Evolutionary conservation across 1,140 invertebrate species (phyloP).

Genomic region (Scaptodrosophila lebanonensis): DNA sequence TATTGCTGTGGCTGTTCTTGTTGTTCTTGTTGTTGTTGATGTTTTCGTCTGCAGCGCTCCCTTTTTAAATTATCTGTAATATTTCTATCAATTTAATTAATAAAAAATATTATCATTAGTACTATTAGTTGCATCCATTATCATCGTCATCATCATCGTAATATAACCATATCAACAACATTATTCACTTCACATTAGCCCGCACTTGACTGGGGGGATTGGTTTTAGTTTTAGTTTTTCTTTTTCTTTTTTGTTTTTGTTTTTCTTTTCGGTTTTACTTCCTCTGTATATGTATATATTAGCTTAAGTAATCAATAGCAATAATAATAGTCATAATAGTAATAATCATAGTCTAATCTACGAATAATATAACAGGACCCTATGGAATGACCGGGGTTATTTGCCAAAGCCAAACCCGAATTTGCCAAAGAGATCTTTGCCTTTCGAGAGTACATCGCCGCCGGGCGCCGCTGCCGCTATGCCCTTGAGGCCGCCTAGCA

Average conservation of each 20-base stretch:
- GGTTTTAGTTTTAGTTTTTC: slow-evolving; percentile 4
- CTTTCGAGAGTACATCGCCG: slow-evolving; percentile 91
- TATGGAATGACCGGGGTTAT: slow-evolving; percentile 81
- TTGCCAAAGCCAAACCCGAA: slow-evolving; percentile 88
- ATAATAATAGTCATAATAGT: slow-evolving; percentile 67
- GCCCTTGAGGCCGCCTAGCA: slow-evolving; percentile 69
- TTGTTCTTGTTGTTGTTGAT: slow-evolving; percentile 1
- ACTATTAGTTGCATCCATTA: slow-evolving; percentile 57
- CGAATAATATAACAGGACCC: slow-evolving; percentile 75
- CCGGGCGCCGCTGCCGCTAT: slow-evolving; percentile 87
- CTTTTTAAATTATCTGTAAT: slow-evolving; percentile 34
- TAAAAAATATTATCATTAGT: slow-evolving; percentile 70
- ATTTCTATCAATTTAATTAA: slow-evolving; percentile 74
- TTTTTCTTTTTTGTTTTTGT: slow-evolving; percentile 1
- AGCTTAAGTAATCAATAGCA: slow-evolving; percentile 64
- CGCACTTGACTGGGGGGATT: slow-evolving; percentile 1
- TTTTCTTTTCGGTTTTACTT: slow-evolving; percentile 1
- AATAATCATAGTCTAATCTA: slow-evolving; percentile 52
- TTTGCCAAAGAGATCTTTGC: slow-evolving; percentile 95
- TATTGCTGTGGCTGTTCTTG: slow-evolving; percentile 11
- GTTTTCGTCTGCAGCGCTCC: slow-evolving; percentile 17
- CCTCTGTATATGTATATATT: slow-evolving; percentile 35
- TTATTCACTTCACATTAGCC: slow-evolving; percentile 26
- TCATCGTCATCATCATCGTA: slow-evolving; percentile 31
- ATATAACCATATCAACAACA: neutral